Evolutionary conservation across 1,140 invertebrate genomes (phyloP).

Genomic region (Agrypnia vestita): DNA sequence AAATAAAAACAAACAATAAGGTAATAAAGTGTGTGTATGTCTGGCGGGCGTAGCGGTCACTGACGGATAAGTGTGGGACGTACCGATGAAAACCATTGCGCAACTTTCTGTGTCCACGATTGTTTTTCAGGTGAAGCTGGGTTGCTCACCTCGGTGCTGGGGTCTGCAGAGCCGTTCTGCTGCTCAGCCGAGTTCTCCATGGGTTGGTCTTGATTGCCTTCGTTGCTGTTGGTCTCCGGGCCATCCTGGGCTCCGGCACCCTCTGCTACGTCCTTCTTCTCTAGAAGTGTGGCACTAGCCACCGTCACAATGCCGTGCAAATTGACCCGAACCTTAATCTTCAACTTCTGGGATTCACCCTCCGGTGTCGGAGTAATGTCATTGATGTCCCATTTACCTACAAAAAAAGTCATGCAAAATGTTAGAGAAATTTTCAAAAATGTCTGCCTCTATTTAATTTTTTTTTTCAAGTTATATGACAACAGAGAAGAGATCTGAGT

Average conservation of each 20-base stretch:
- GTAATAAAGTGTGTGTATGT: conserved; percentile 42
- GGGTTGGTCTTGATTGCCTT: conserved; percentile 63
- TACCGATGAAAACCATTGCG: conserved; percentile 79
- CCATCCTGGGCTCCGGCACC: conserved; percentile 73
- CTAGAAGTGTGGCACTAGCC: conserved; percentile 87
- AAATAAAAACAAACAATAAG: conserved; percentile 36
- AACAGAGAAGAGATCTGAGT: no score
- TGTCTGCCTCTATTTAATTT: no score
- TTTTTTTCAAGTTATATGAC: no score
- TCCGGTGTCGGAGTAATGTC: conserved; percentile 90
- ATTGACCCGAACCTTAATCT: conserved; percentile 95
- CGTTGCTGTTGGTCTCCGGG: conserved; percentile 69
- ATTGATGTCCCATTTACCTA: conserved; percentile 87
- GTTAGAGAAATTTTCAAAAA: no score
- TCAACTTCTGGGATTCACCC: conserved; percentile 93
- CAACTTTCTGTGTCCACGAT: conserved; percentile 79
- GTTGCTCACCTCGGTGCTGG: conserved; percentile 68
- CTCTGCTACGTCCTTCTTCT: conserved; percentile 83
- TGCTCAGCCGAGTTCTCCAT: conserved; percentile 68
- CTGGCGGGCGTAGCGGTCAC: conserved; percentile 55
- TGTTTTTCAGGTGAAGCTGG: conserved; percentile 73
- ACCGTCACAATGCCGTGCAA: conserved; percentile 93
- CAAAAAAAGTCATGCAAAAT: not conserved
- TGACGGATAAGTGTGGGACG: conserved; percentile 63
- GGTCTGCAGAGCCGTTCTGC: conserved; percentile 68